A percentile compares a stretch with the other conserved stretches of the same genome.
Evolutionary conservation across 2,797 vertebrate species (phyloP).

Genomic region (Sebastes minor): DNA sequence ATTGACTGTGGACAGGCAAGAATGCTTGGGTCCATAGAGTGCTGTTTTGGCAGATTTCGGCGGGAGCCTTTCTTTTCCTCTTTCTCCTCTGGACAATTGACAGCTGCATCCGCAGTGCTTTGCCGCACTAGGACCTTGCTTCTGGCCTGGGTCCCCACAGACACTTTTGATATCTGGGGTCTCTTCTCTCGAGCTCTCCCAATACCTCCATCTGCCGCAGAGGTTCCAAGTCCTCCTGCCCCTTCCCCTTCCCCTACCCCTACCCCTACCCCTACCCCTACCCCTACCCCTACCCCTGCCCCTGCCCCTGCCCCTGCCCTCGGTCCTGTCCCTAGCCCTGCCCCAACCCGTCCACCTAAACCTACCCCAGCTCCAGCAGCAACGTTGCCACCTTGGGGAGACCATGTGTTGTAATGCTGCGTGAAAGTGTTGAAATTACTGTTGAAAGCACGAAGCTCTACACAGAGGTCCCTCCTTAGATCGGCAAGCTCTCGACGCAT

Average conservation of each 20-base stretch:
- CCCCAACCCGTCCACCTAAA: conserved; percentile 29
- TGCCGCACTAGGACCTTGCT: conserved; percentile 81
- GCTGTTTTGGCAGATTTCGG: conserved; percentile 74
- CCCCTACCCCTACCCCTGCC: conserved; percentile 11
- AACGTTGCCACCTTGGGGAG: conserved; percentile 73
- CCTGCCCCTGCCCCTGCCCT: conserved; percentile 10
- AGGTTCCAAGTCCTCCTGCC: conserved; percentile 28
- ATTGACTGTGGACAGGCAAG: conserved; percentile 76
- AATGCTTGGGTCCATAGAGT: conserved; percentile 80
- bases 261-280: neutral
- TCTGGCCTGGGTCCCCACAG: conserved; percentile 84
- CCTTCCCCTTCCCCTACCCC: neutral
- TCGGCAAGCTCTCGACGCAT: conserved; percentile 85
- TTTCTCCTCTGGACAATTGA: conserved; percentile 82
- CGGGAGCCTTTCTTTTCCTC: conserved; percentile 67
- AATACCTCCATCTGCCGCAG: conserved; percentile 33
- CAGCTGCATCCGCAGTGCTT: conserved; percentile 84
- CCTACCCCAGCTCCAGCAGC: conserved; percentile 51
- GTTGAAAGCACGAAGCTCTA: conserved; percentile 85
- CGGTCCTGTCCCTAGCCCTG: conserved; percentile 21
- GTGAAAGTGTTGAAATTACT: conserved; percentile 85
- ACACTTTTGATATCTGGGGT: conserved; percentile 75
- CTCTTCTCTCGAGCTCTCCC: conserved; percentile 71
- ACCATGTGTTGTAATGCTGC: conserved; percentile 86
- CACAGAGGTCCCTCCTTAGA: conserved; percentile 83